phyloP scores from a whole-genome alignment of 2,797 vertebrate species.

The Tangara arthus region DNA sequence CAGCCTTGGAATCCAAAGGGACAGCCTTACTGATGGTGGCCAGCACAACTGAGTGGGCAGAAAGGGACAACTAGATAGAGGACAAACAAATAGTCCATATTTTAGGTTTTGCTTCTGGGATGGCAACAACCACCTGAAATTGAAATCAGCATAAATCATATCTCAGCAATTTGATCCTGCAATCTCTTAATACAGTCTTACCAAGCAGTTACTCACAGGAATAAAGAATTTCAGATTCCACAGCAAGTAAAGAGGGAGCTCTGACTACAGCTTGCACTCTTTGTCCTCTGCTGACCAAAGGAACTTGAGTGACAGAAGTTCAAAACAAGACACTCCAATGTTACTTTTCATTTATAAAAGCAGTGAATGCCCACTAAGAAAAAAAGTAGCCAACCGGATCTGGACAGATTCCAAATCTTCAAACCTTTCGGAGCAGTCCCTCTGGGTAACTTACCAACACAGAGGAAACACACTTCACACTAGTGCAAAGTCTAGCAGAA shows the following conservation, averaged over 20 bases:
- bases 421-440: constrained; percentile 4
- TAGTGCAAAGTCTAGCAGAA: constrained; percentile 21
- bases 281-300: constrained; percentile 39
- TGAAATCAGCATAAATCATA: background rate
- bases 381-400: constrained; percentile 38
- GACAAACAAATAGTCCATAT: background rate
- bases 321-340: constrained; percentile 34
- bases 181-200: background rate
- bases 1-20: background rate
- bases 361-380: constrained; percentile 25
- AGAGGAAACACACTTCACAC: constrained; percentile 14
- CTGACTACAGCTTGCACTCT: background rate
- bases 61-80: background rate
- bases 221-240: background rate
- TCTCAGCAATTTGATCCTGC: background rate
- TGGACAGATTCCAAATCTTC: constrained; percentile 35
- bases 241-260: background rate
- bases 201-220: background rate
- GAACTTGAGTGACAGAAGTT: constrained; percentile 14
- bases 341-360: constrained; percentile 38
- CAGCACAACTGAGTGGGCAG: background rate
- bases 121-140: background rate
- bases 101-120: background rate
- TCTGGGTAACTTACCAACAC: constrained; percentile 36
- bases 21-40: background rate